phyloP scores from a whole-genome alignment of 2,113 vertebrate genomes.

The Scomber scombrus region DNA sequence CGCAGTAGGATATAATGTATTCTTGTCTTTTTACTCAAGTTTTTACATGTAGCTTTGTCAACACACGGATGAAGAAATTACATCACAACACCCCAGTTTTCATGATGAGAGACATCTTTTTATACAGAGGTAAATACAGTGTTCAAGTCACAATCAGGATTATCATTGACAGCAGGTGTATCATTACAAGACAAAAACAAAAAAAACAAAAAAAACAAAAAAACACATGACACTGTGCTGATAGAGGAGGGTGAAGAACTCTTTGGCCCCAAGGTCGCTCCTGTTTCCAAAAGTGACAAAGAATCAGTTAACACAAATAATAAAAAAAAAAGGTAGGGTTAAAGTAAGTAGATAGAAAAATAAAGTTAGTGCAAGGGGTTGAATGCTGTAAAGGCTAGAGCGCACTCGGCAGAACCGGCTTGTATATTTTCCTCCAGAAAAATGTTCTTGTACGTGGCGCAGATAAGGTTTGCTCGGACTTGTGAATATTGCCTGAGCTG shows the following conservation, averaged over 20 bases:
- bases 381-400: slow-evolving; percentile 34
- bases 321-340: slow-evolving; percentile 21
- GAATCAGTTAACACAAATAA: slow-evolving; percentile 50
- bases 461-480: slow-evolving; percentile 69
- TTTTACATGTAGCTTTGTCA: slow-evolving; percentile 57
- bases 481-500: slow-evolving; percentile 68
- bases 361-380: slow-evolving; percentile 58
- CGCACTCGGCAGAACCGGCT: not conserved
- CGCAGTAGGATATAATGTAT: slow-evolving; percentile 13
- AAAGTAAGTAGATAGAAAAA: slow-evolving; percentile 60
- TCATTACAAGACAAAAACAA: slow-evolving; percentile 10
- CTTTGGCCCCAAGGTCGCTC: slow-evolving; percentile 51
- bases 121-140: not conserved
- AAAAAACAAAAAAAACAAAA: not conserved
- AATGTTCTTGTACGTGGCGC: slow-evolving; percentile 61
- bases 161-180: slow-evolving; percentile 2
- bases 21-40: slow-evolving; percentile 12
- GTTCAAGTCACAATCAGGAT: slow-evolving; percentile 17
- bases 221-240: slow-evolving; percentile 43
- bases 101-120: not conserved
- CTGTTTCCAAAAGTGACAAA: slow-evolving; percentile 63
- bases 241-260: slow-evolving; percentile 47
- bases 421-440: slow-evolving; percentile 67
- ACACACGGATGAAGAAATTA: slow-evolving; percentile 29
- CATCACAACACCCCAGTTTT: slow-evolving; percentile 23